phyloP scores from a whole-genome alignment of 2,797 vertebrate species.

The Silurus lanzhouensis region DNA sequence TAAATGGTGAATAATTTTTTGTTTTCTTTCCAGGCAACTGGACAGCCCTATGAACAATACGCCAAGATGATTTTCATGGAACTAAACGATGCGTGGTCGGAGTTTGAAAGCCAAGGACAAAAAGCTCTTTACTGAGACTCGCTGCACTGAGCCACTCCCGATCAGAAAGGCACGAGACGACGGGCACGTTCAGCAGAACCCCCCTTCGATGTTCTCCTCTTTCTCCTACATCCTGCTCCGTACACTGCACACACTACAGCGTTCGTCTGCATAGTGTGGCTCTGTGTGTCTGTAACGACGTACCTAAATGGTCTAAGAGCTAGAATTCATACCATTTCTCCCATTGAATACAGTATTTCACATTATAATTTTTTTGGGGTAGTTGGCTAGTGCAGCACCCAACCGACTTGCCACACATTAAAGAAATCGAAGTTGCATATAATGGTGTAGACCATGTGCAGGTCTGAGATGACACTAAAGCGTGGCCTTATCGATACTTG shows the following conservation, averaged over 20 bases:
- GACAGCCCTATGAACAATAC: constrained; percentile 98
- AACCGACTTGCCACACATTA: neutral
- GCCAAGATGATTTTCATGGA: constrained; percentile 99
- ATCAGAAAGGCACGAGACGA: constrained; percentile 37
- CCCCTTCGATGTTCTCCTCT: constrained; percentile 60
- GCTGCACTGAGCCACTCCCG: constrained; percentile 49
- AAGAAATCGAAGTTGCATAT: neutral
- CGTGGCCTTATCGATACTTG: constrained; percentile 10
- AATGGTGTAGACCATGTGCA: neutral
- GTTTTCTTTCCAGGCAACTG: constrained; percentile 82
- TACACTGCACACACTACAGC: constrained; percentile 44
- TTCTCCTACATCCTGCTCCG: constrained; percentile 63
- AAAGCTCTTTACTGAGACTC: constrained; percentile 89
- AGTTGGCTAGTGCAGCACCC: neutral
- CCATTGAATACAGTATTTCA: neutral
- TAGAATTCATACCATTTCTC: neutral
- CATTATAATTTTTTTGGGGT: neutral
- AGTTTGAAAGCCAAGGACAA: constrained; percentile 99
- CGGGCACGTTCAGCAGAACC: constrained; percentile 65
- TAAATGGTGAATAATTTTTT: neutral
- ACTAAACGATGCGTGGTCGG: constrained; percentile 98
- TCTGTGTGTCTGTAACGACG: constrained; percentile 62
- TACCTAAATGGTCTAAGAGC: constrained; percentile 20
- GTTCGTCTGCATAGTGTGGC: constrained; percentile 46
- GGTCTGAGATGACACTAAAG: neutral